Evolutionary conservation across 1,140 invertebrate species (phyloP), one percentile per base, ranked within the genome.

Genomic region (Aethina tumida): DNA sequence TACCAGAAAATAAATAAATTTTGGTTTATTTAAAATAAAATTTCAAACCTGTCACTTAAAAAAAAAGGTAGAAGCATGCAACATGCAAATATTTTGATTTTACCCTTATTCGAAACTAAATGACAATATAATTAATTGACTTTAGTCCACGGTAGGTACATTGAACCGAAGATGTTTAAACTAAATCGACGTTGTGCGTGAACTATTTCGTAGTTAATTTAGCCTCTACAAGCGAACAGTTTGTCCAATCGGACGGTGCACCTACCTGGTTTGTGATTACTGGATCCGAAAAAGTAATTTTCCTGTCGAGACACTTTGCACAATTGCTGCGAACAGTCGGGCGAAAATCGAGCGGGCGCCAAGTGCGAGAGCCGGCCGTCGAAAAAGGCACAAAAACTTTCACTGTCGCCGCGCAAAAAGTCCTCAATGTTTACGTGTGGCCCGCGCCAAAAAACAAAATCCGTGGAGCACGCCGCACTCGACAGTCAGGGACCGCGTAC

Each of bases 271-370:
- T 37, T 37, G 17, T 37, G 35, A 37, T 16, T 13, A 13, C 35
- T 18, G 22, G 35, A 29, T 19, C 35, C 25, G 15, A 28, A 29
- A 27, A 37, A 16, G 18, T 37, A 37, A 3, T 37, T 27, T 28
- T 37, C 26, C 15, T 28, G 35, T n/a, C 25, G 25, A 25, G 25
- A 37, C 35, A 37, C 35, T 37, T 37, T 36, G 35, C 35, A 37
- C 35, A 37, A 16, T 26, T 4, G n/a, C 13, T 13, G 24, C n/a
- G 14, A 26, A n/a, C 4, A 26, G n/a, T 26, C 13, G 14, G 14
- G n/a, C n/a, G 14, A 26, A 24, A 26, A 26, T 10, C 24, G 14
- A 26, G n/a, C n/a, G n/a, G n/a, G n/a, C n/a, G n/a, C 24, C 24
- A 26, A n/a, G n/a, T 26, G n/a, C 24, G n/a, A 10, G 14, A 32